phyloP scores from a whole-genome alignment of 2,113 vertebrate species.

The Coryphaenoides rupestris region DNA sequence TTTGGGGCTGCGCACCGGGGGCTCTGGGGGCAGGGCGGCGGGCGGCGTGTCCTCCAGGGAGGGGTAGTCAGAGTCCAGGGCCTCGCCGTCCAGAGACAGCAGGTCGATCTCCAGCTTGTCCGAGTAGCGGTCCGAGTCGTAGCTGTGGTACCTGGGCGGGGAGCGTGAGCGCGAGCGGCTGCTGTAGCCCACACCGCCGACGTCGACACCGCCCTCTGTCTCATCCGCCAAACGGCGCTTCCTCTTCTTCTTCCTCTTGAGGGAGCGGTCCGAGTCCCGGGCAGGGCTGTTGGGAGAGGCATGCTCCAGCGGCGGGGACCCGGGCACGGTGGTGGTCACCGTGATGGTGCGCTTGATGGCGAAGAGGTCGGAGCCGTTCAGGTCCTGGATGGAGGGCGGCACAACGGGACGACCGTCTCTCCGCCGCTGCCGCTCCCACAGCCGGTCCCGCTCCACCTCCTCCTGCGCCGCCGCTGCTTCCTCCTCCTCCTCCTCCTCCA shows the following conservation, averaged over 20 bases:
- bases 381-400: conserved; percentile 89
- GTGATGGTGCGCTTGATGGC: conserved; percentile 95
- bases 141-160: conserved; percentile 58
- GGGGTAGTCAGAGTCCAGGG: conserved; percentile 76
- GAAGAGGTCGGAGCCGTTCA: conserved; percentile 87
- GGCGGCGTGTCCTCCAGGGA: conserved; percentile 75
- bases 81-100: conserved; percentile 75
- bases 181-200: conserved; percentile 25
- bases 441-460: conserved; percentile 53
- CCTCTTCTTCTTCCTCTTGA: conserved; percentile 72
- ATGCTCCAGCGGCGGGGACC: conserved; percentile 67
- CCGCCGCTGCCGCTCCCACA: conserved; percentile 55
- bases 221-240: conserved; percentile 58
- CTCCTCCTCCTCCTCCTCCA: conserved; percentile 34
- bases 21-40: conserved; percentile 55
- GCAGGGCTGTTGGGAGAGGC: conserved; percentile 53
- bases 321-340: conserved; percentile 75
- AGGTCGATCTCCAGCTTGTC: conserved; percentile 70
- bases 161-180: conserved; percentile 60
- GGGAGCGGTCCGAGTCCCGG: conserved; percentile 66
- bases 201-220: conserved; percentile 48
- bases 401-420: conserved; percentile 80
- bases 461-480: conserved; percentile 61
- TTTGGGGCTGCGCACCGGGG: conserved; percentile 59
- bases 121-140: conserved; percentile 68